phyloP scores from a whole-genome alignment of 37 sponge, comb jelly and placozoan genomes.

The Lycopodina hypogea region DNA sequence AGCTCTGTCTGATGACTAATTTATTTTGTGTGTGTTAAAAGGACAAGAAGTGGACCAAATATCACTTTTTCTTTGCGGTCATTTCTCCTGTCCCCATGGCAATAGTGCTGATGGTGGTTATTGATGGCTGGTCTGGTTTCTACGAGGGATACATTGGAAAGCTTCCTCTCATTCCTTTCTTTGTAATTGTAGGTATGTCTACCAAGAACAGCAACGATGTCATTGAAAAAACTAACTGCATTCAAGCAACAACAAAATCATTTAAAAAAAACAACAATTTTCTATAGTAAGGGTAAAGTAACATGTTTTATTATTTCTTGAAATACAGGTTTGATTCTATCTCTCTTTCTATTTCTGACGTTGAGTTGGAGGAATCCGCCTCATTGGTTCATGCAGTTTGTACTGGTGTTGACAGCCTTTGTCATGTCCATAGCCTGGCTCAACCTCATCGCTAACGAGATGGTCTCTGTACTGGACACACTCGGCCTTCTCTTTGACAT shows the following conservation, averaged over 20 bases:
- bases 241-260: too few relatives aligned
- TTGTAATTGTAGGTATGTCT: slow-evolving; percentile 76
- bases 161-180: slow-evolving; percentile 59
- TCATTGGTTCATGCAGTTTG: slow-evolving; percentile 57
- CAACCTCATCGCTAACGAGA: slow-evolving; percentile 81
- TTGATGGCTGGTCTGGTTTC: slow-evolving; percentile 71
- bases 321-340: slow-evolving; percentile 33
- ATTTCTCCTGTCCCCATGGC: slow-evolving; percentile 74
- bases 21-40: too few relatives aligned
- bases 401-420: slow-evolving; percentile 65
- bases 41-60: slow-evolving; percentile 73
- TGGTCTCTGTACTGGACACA: slow-evolving; percentile 68
- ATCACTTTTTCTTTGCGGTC: slow-evolving; percentile 66
- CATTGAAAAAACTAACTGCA: too few relatives aligned
- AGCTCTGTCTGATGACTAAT: too few relatives aligned
- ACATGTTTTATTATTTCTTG: too few relatives aligned
- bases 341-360: slow-evolving; percentile 20
- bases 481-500: slow-evolving; percentile 70
- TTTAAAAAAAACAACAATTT: too few relatives aligned
- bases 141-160: slow-evolving; percentile 18
- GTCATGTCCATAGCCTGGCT: slow-evolving; percentile 86
- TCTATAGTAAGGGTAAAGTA: too few relatives aligned
- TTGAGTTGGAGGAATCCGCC: slow-evolving; percentile 6
- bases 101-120: slow-evolving; percentile 56
- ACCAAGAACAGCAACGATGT: too few relatives aligned